These are phyloP conservation scores for Pristionchus japonicus DNA, from an alignment of 2,888 invertebrate species.

Conservation along the genomic window DNA sequence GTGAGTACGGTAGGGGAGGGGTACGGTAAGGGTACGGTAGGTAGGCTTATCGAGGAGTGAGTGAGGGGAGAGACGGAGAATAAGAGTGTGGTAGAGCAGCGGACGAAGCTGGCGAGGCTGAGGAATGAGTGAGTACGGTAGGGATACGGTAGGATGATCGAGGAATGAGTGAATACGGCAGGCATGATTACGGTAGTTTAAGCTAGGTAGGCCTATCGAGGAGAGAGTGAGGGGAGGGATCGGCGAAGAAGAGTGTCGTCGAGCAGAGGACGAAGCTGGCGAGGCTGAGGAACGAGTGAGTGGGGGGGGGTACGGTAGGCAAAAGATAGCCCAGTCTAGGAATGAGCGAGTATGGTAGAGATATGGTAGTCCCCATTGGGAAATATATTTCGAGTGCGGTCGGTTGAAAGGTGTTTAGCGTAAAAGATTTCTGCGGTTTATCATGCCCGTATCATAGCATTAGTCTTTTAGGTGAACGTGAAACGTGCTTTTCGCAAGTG, in stretches of 20 bases:
- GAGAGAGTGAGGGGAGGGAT: too few species aligned
- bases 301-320: not conserved
- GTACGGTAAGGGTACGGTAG: not conserved
- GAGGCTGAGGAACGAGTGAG: not conserved
- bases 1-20: not conserved
- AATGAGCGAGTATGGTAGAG: not conserved
- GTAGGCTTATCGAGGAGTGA: not conserved
- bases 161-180: not conserved
- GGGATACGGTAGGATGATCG: not conserved
- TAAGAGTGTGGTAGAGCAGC: too few species aligned
- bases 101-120: too few species aligned
- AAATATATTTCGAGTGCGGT: not conserved
- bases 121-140: conserved; percentile 21
- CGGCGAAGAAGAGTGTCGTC: too few species aligned
- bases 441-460: too few species aligned
- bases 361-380: not conserved
- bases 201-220: not conserved
- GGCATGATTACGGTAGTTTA: not conserved
- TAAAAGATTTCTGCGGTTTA: not conserved
- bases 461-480: not conserved
- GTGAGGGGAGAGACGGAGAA: too few species aligned
- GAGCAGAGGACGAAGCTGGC: too few species aligned
- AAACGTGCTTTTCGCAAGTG: not conserved
- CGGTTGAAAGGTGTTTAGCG: not conserved
- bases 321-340: not conserved